These are phyloP conservation scores for Tachyglossus aculeatus DNA, from an alignment of 2,797 vertebrate genomes.

Conservation along the genomic window DNA sequence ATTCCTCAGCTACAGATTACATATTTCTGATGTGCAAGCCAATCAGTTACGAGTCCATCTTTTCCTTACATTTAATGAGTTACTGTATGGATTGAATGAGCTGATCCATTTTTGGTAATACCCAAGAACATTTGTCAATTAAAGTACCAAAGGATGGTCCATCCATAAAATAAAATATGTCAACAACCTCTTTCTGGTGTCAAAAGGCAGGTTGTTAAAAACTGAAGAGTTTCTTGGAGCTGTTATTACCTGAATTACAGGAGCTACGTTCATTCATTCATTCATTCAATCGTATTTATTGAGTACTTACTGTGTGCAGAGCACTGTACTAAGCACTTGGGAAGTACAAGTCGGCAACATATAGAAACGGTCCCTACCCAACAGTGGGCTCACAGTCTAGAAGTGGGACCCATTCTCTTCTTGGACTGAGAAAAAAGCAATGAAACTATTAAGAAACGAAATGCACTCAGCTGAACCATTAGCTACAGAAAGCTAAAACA, in stretches of 20 bases:
- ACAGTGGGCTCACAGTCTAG: no score
- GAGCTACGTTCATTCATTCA: background rate
- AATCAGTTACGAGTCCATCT: background rate
- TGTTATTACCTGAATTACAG: background rate
- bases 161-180: background rate
- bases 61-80: background rate
- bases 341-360: no score
- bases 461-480: background rate
- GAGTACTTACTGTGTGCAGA: no score
- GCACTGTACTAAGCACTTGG: no score
- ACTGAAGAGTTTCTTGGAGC: background rate
- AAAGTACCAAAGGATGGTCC: background rate
- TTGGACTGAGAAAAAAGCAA: background rate
- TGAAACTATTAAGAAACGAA: conserved; percentile 24
- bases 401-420: conserved; percentile 1
- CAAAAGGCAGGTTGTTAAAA: background rate
- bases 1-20: no score
- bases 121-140: background rate
- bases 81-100: background rate
- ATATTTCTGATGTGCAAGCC: background rate
- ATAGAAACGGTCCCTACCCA: no score
- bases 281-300: no score
- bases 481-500: conserved; percentile 8
- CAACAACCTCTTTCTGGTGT: background rate
- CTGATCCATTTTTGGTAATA: background rate